Percentiles rank a stretch among this genome's conserved stretches.
These are phyloP conservation scores for Hemiprocne comata DNA, from an alignment of 2,113 vertebrate genomes.

Conservation along the genomic window DNA sequence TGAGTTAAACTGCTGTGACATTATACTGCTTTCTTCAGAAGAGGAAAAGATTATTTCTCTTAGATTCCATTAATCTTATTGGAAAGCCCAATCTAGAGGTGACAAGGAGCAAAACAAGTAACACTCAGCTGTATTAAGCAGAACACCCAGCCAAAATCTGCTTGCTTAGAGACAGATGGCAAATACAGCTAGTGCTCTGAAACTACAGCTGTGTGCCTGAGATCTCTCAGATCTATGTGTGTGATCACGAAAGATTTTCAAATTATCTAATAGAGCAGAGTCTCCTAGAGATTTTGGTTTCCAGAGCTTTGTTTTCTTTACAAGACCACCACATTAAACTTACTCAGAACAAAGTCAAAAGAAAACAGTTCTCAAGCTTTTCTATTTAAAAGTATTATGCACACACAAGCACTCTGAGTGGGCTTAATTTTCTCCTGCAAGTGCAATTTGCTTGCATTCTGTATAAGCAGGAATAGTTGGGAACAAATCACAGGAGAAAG, in stretches of 20 bases:
- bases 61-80: conserved; percentile 41
- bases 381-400: neutral
- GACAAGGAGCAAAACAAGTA: conserved; percentile 15
- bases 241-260: conserved; percentile 68
- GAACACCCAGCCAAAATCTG: conserved; percentile 62
- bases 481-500: neutral
- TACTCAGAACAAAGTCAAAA: conserved; percentile 12
- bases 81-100: conserved; percentile 41
- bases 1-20: neutral
- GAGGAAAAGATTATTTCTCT: conserved; percentile 20
- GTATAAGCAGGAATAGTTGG: neutral
- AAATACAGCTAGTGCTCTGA: conserved; percentile 64
- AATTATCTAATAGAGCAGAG: conserved; percentile 64
- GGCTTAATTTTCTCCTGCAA: neutral
- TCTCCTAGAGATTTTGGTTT: conserved; percentile 58
- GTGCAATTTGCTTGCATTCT: neutral
- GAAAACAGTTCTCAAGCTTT: conserved; percentile 36
- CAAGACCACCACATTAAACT: conserved; percentile 23
- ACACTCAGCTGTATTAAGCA: conserved; percentile 48
- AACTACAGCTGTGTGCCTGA: conserved; percentile 69
- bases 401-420: neutral
- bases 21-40: neutral
- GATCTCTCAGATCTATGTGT: conserved; percentile 77
- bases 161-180: conserved; percentile 75
- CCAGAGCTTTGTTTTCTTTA: conserved; percentile 56